Percentiles rank a stretch among this genome's conserved stretches.
Conservation (phyloP, 2,888 invertebrate species). For the Platypus cylindrus region DNA sequence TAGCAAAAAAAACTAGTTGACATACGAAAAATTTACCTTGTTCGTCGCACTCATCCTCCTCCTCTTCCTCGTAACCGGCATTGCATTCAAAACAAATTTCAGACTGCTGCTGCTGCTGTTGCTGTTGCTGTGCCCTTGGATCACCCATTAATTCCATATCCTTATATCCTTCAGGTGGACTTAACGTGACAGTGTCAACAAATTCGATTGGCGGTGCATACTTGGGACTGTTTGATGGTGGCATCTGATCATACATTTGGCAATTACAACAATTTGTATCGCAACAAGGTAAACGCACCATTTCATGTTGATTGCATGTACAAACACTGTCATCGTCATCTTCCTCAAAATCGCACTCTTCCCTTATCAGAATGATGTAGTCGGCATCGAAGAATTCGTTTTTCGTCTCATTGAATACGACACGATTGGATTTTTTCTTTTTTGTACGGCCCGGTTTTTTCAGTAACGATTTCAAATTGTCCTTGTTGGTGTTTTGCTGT, state of each 20-base stretch:
- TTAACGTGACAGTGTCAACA: constrained; percentile 71
- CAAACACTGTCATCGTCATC: constrained; percentile 63
- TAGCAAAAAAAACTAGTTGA: too few species aligned
- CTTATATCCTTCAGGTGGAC: constrained; percentile 86
- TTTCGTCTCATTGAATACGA: constrained; percentile 77
- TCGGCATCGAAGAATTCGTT: constrained; percentile 89
- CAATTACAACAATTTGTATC: constrained; percentile 48
- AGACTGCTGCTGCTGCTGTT: constrained; percentile 20
- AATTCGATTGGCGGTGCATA: constrained; percentile 59
- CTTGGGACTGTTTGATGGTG: constrained; percentile 40
- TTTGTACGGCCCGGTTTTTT: constrained; percentile 61
- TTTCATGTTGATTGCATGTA: constrained; percentile 58
- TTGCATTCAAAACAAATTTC: constrained; percentile 35
- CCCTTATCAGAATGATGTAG: constrained; percentile 80
- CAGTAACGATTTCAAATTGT: constrained; percentile 58
- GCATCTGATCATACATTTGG: constrained; percentile 23
- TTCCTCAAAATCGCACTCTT: constrained; percentile 75
- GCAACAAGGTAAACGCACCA: constrained; percentile 50
- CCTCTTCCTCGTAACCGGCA: constrained; percentile 31
- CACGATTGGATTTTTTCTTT: constrained; percentile 61
- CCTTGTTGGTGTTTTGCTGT: constrained; percentile 49
- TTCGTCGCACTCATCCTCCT: constrained; percentile 25
- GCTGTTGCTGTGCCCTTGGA: too few species aligned
- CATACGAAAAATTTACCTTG: too few species aligned
- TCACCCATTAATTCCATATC: constrained; percentile 58